These are phyloP conservation scores for Akabosia matsudoensis DNA, from an alignment of 1,140 invertebrate species.

Conservation along the genomic window DNA sequence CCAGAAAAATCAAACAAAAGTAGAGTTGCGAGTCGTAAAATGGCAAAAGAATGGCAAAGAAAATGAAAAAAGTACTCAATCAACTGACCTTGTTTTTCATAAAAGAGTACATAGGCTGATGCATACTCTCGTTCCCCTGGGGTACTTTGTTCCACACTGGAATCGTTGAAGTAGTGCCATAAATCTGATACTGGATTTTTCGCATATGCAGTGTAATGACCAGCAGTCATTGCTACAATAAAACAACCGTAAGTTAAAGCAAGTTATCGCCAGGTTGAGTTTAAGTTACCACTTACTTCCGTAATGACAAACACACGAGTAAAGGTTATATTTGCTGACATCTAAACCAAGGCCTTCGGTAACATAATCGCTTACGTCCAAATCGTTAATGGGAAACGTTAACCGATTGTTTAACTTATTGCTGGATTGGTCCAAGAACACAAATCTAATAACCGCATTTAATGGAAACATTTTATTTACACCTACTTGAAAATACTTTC, in stretches of 20 bases:
- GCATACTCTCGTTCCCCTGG: slow-evolving; percentile 64
- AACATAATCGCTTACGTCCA: slow-evolving; percentile 55
- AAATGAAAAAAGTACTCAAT: not conserved
- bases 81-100: slow-evolving; percentile 59
- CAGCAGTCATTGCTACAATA: slow-evolving; percentile 61
- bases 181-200: slow-evolving; percentile 61
- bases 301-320: slow-evolving; percentile 68
- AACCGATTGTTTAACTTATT: slow-evolving; percentile 68
- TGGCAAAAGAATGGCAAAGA: no score
- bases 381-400: slow-evolving; percentile 61
- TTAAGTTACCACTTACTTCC: slow-evolving; percentile 59
- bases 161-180: slow-evolving; percentile 71
- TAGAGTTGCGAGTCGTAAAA: no score
- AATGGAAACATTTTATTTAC: slow-evolving; percentile 21
- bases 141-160: slow-evolving; percentile 58
- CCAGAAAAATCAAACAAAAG: not conserved
- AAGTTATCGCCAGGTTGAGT: no score
- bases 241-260: slow-evolving; percentile 5
- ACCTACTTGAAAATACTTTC: not conserved
- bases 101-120: slow-evolving; percentile 69
- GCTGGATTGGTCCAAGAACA: slow-evolving; percentile 66
- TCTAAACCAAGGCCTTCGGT: slow-evolving; percentile 31
- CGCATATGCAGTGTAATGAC: slow-evolving; percentile 68
- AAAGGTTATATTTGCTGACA: slow-evolving; percentile 59
- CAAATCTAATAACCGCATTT: slow-evolving; percentile 60